A percentile compares a stretch with the other conserved stretches of the same genome.
Evolutionary conservation across 1,140 invertebrate species (phyloP).

Genomic region (Ylistrum balloti): DNA sequence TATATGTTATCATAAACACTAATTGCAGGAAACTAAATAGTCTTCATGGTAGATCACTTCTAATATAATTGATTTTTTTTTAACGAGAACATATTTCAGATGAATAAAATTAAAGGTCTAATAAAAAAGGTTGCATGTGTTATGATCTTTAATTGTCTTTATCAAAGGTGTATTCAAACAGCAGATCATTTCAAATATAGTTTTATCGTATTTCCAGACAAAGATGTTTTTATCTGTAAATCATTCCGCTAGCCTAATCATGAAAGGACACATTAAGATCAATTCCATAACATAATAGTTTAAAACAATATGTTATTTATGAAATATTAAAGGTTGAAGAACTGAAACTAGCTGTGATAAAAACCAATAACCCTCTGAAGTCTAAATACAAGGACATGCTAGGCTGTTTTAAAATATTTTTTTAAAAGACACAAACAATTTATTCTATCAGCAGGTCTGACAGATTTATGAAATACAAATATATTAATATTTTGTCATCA

Average conservation of each 20-base stretch:
- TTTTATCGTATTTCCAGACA: not conserved
- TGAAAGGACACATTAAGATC: not conserved
- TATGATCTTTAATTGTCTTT: not conserved
- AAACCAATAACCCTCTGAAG: no score
- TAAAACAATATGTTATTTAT: not conserved
- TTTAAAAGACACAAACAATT: no score
- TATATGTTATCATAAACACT: not conserved
- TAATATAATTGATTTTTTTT: not conserved
- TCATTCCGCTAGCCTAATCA: not conserved
- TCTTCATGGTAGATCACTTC: not conserved
- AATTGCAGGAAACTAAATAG: not conserved
- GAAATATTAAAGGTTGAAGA: not conserved
- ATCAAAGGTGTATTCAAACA: not conserved
- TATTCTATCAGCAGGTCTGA: no score
- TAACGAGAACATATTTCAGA: not conserved
- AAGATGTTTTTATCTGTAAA: not conserved
- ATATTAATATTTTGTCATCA: no score
- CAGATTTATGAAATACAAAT: no score
- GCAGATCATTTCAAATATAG: not conserved
- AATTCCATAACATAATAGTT: not conserved
- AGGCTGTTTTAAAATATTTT: no score
- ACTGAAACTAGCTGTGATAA: not conserved
- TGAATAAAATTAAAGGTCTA: not conserved
- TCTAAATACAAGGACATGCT: no score
- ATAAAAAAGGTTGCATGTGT: not conserved